Percentiles rank a stretch among this genome's conserved stretches.
Evolutionary conservation across 1,140 invertebrate genomes (phyloP).

Genomic region (Brachionus plicatilis): DNA sequence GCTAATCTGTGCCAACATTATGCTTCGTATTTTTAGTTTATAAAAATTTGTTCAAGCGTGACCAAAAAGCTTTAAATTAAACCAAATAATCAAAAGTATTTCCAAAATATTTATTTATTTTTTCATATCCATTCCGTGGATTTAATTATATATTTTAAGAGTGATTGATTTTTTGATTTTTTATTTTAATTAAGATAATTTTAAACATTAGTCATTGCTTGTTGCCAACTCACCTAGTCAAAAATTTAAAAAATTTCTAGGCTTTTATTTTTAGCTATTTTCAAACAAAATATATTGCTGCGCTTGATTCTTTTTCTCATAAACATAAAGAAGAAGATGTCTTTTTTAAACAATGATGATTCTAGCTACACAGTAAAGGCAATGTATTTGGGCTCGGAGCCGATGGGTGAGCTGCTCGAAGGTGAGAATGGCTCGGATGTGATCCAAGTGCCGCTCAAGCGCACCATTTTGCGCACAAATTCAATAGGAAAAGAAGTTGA

Average conservation of each 20-base stretch:
- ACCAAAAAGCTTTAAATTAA: background rate
- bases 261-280: background rate
- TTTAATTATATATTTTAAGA: background rate
- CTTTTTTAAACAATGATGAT: conserved; percentile 16
- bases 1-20: background rate
- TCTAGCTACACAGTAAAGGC: background rate
- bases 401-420: conserved; percentile 28
- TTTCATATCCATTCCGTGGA: background rate
- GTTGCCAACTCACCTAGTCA: background rate
- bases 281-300: background rate
- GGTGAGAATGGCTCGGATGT: conserved; percentile 36
- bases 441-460: conserved; percentile 21
- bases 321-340: conserved; percentile 13
- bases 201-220: background rate
- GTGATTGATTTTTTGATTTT: background rate
- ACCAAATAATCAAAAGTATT: background rate
- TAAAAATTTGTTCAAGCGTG: background rate
- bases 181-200: background rate
- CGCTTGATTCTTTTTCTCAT: background rate
- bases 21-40: background rate
- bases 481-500: background rate
- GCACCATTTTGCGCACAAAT: conserved; percentile 21
- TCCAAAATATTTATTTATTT: background rate
- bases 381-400: conserved; percentile 26
- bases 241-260: background rate